A percentile compares a stretch with the other conserved stretches of the same genome.
These are phyloP conservation scores for Harpalus rubripes DNA, from an alignment of 2,888 invertebrate species.

Conservation along the genomic window DNA sequence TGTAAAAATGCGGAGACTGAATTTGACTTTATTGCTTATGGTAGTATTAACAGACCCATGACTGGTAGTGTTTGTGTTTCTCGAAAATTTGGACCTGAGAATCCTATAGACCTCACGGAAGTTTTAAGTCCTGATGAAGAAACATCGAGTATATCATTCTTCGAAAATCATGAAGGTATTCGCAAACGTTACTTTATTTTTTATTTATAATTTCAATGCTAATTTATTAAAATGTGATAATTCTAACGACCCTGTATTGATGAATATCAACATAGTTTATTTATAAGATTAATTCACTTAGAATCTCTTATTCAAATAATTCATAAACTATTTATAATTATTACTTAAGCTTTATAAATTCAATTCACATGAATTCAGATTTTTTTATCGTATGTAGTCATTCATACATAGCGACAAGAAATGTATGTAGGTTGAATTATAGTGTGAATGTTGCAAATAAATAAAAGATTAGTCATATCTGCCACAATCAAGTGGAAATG, in stretches of 20 bases:
- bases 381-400: constrained; percentile 3
- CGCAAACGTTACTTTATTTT: background rate
- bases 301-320: constrained; percentile 1
- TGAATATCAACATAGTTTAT: constrained; percentile 4
- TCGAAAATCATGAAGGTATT: constrained; percentile 37
- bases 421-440: background rate
- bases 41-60: constrained; percentile 68
- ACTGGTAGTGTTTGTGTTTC: constrained; percentile 66
- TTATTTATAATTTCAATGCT: background rate
- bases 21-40: constrained; percentile 76
- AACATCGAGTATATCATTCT: constrained; percentile 2
- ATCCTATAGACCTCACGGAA: constrained; percentile 44
- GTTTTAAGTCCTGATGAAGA: constrained; percentile 34
- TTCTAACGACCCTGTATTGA: constrained; percentile 21
- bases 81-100: constrained; percentile 71
- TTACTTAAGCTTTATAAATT: background rate
- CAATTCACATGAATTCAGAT: background rate
- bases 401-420: background rate
- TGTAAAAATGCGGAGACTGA: constrained; percentile 75
- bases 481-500: background rate
- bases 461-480: background rate
- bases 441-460: constrained; percentile 6
- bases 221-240: constrained; percentile 12
- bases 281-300: background rate
- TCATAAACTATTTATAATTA: background rate